Percentiles rank a stretch among this genome's conserved stretches.
These are phyloP conservation scores for Brachionus sp. DNA, from an alignment of 1,140 invertebrate genomes.

Conservation along the genomic window DNA sequence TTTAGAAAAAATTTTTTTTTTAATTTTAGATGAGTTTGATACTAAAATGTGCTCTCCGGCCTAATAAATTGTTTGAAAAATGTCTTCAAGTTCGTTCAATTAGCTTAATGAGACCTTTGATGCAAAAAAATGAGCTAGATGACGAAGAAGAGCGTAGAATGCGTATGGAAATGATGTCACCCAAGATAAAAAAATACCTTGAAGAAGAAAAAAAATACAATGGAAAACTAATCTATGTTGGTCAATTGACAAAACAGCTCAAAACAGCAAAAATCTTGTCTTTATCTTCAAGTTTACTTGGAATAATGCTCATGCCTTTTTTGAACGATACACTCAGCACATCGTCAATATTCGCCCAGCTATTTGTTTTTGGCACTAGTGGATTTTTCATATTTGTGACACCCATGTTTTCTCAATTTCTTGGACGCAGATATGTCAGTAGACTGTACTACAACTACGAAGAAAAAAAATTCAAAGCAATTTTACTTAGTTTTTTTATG, in stretches of 20 bases:
- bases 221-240: conserved; percentile 42
- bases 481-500: conserved; percentile 42
- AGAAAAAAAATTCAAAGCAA: conserved; percentile 32
- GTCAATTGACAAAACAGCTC: conserved; percentile 10
- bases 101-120: background rate
- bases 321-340: background rate
- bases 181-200: conserved; percentile 26
- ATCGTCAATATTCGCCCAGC: conserved; percentile 3
- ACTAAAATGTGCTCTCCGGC: background rate
- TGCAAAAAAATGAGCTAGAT: background rate
- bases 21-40: background rate
- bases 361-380: conserved; percentile 43
- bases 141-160: conserved; percentile 5
- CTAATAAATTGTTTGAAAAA: background rate
- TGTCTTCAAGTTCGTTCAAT: background rate
- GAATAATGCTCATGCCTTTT: conserved; percentile 37
- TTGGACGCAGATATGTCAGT: conserved; percentile 5
- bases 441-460: conserved; percentile 44
- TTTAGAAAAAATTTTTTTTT: too few species aligned
- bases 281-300: conserved; percentile 10
- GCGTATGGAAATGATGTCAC: background rate
- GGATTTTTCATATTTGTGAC: conserved; percentile 40
- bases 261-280: conserved; percentile 35
- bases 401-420: conserved; percentile 35
- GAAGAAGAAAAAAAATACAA: conserved; percentile 44